Base-by-base conservation (phyloP, 2,113 vertebrate genomes). In the Ophthalmolycus amberensis region DNA sequence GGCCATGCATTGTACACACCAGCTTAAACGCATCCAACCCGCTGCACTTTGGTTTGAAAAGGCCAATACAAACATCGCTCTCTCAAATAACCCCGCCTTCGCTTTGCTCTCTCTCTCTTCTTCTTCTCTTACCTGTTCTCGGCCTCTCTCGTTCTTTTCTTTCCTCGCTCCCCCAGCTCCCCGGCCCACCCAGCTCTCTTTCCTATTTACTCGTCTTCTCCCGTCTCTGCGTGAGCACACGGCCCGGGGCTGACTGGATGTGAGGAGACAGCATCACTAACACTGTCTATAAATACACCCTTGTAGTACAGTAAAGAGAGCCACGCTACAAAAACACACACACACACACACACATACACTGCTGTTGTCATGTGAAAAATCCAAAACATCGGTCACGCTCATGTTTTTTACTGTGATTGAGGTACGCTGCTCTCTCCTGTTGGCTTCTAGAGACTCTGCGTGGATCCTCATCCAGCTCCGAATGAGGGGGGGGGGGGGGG, bases 251-350 rank as follows among this genome's bases (percentile, higher is more conserved):
- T 93, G 92, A 93, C 79, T 93, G 85, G 83, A 93, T 92, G 86
- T 88, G 90, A 90, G 89, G 85, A 91, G 93, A 93, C 93, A 94
- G 88, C 89, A 83, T 90, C 79, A 83, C 92, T 94, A 93, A 93
- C 92, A 92, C 86, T 87, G 54, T 80, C 89, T 94, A 94, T 92
- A 94, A 93, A 95, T 92, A 92, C 78, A 90, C 70, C 69, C 80
- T 71, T 75, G 82, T 90, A 92, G 93, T 94, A 92, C 88, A 91
- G 93, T 93, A 90, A 77, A 76, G 70, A 58, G 71, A 88, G 82
- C 63, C 77, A 85, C 9, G 29, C 79, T 80, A 73, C 32, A 83
- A 72, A 86, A 71, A 67, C 44, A 22, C 72, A 83, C 58, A 48
- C 25, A 34, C 71, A 82, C 64, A 54, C 25, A 58, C 42, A 52